A percentile compares a stretch with the other conserved stretches of the same genome.
These are phyloP conservation scores for Notoglanidium macrostoma DNA, from an alignment of 2,797 vertebrate genomes.

Conservation along the genomic window DNA sequence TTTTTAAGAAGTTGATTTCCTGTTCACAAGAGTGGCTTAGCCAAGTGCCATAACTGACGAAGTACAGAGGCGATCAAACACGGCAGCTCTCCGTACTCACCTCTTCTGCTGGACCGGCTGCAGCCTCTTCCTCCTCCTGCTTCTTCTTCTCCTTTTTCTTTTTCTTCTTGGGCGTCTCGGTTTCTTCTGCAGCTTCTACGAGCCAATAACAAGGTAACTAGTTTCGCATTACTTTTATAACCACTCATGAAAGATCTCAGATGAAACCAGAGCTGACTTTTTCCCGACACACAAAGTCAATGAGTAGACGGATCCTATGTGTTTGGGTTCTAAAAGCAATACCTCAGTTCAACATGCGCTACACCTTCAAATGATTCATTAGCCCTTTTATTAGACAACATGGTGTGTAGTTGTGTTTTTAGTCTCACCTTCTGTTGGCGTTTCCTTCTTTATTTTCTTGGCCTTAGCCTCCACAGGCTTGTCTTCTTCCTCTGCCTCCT, in stretches of 20 bases:
- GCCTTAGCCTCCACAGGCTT: slow-evolving; percentile 73
- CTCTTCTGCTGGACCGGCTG: slow-evolving; percentile 43
- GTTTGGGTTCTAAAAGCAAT: neutral
- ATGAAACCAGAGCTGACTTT: neutral
- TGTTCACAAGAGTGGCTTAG: neutral
- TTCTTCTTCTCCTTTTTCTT: slow-evolving; percentile 71
- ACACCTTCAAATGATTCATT: neutral
- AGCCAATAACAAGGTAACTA: neutral
- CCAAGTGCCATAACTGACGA: neutral
- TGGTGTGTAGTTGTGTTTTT: neutral
- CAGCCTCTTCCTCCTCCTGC: slow-evolving; percentile 50
- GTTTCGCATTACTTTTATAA: too few species aligned
- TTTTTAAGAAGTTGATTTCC: neutral
- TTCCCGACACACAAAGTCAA: neutral
- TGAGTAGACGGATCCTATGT: neutral
- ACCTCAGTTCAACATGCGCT: too few species aligned
- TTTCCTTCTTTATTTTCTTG: slow-evolving; percentile 85
- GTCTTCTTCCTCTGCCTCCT: slow-evolving; percentile 71
- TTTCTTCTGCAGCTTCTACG: slow-evolving; percentile 58
- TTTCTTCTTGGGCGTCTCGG: slow-evolving; percentile 77
- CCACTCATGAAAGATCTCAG: too few species aligned
- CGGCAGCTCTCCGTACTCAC: slow-evolving; percentile 29
- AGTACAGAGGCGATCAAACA: neutral
- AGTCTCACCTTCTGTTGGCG: slow-evolving; percentile 70
- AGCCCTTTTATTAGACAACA: neutral